These are phyloP conservation scores for Pseudonaja textilis DNA, from an alignment of 2,113 vertebrate species.

Conservation along the genomic window DNA sequence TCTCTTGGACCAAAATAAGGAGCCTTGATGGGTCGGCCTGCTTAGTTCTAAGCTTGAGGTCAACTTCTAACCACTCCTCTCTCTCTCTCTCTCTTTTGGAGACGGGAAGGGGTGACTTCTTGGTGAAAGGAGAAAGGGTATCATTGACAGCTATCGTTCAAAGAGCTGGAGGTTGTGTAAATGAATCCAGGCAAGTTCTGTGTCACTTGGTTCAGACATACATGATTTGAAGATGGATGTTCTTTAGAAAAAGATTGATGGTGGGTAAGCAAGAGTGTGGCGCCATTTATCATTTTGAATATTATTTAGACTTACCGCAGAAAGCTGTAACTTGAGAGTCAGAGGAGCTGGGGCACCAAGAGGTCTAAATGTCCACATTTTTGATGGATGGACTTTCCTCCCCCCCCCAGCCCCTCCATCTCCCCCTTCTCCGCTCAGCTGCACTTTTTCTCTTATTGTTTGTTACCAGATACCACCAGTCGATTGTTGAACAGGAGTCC, in stretches of 20 bases:
- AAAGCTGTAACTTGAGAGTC: slow-evolving; percentile 98
- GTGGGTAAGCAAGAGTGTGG: slow-evolving; percentile 93
- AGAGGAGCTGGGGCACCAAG: slow-evolving; percentile 85
- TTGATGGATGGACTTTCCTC: slow-evolving; percentile 88
- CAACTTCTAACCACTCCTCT: background rate
- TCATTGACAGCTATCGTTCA: slow-evolving; percentile 87
- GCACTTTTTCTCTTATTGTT: slow-evolving; percentile 69
- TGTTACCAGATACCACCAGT: slow-evolving; percentile 84
- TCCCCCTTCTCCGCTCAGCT: background rate
- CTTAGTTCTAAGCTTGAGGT: background rate
- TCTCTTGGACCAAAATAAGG: slow-evolving; percentile 1
- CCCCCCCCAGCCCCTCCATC: slow-evolving; percentile 71
- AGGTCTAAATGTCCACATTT: slow-evolving; percentile 81
- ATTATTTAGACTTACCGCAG: slow-evolving; percentile 99
- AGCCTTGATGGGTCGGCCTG: slow-evolving; percentile 27
- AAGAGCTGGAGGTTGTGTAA: slow-evolving; percentile 80
- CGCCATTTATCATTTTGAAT: slow-evolving; percentile 98
- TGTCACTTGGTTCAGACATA: slow-evolving; percentile 89
- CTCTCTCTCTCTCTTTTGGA: no score
- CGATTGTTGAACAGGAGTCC: slow-evolving; percentile 68
- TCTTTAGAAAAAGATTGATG: slow-evolving; percentile 98
- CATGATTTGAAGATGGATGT: slow-evolving; percentile 97
- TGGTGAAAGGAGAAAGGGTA: slow-evolving; percentile 43
- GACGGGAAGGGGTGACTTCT: no score
- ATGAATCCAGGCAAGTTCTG: slow-evolving; percentile 84